phyloP scores from a whole-genome alignment of 2,797 vertebrate genomes.

The Melanotaenia nigrans region DNA sequence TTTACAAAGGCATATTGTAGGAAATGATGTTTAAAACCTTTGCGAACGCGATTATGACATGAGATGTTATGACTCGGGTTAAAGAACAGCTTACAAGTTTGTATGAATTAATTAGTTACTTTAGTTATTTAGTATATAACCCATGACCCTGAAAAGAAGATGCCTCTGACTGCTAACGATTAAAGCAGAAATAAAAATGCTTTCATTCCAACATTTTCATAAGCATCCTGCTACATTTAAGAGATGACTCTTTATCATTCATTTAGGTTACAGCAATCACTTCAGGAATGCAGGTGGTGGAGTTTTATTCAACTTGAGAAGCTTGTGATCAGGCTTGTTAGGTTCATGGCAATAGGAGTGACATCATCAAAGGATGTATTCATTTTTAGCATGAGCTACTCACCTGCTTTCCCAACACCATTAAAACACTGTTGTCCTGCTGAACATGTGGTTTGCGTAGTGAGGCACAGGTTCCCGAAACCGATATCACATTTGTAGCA shows the following conservation, averaged over 20 bases:
- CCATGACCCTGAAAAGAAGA: not conserved
- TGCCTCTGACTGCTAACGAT: no score
- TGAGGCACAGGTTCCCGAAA: slow-evolving; percentile 19
- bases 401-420: slow-evolving; percentile 72
- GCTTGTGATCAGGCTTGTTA: not conserved
- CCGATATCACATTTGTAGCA: slow-evolving; percentile 77
- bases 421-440: slow-evolving; percentile 51
- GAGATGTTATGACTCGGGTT: not conserved
- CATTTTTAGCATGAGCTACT: slow-evolving; percentile 4
- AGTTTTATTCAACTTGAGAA: not conserved
- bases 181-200: not conserved
- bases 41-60: not conserved
- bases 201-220: not conserved
- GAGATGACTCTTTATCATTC: no score
- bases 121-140: not conserved
- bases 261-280: no score
- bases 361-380: no score
- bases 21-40: not conserved
- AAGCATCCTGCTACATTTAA: not conserved
- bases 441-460: not conserved
- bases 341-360: no score
- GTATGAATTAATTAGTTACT: not conserved
- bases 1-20: not conserved
- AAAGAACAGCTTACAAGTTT: not conserved
- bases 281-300: not conserved